phyloP scores from a whole-genome alignment of 2,888 invertebrate species.

The Ormyrus thymus region DNA sequence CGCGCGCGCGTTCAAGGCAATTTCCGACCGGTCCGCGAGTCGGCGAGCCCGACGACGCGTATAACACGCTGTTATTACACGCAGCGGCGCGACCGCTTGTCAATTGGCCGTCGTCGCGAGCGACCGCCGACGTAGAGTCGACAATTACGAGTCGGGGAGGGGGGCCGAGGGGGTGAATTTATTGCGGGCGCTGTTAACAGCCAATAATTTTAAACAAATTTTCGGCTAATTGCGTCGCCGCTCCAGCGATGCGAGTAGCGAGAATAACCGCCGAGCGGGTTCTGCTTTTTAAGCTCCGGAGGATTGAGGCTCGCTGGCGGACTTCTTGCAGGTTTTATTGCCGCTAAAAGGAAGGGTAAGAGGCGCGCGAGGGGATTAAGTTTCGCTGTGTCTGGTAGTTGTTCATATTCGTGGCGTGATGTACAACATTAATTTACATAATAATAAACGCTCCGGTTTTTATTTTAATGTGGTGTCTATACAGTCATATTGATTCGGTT shows the following conservation, averaged over 20 bases:
- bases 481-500: too few relatives aligned
- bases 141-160: conserved; percentile 30
- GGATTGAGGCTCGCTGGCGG: not conserved
- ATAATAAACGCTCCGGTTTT: too few relatives aligned
- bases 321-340: too few relatives aligned
- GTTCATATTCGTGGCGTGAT: too few relatives aligned
- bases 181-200: not conserved
- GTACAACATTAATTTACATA: too few relatives aligned
- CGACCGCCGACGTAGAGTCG: not conserved
- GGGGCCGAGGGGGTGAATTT: not conserved
- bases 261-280: not conserved
- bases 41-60: not conserved
- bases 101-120: conserved; percentile 21
- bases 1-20: not conserved
- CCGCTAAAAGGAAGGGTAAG: too few relatives aligned
- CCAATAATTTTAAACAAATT: conserved; percentile 20
- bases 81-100: conserved; percentile 15
- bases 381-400: too few relatives aligned
- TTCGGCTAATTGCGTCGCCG: conserved; percentile 11
- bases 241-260: not conserved
- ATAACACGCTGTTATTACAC: conserved; percentile 36
- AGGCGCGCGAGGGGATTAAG: too few relatives aligned
- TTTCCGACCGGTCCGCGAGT: conserved; percentile 18
- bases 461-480: too few relatives aligned
- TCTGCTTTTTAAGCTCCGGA: not conserved